phyloP scores from a whole-genome alignment of 1,140 invertebrate species.

The Bemisia tabaci region DNA sequence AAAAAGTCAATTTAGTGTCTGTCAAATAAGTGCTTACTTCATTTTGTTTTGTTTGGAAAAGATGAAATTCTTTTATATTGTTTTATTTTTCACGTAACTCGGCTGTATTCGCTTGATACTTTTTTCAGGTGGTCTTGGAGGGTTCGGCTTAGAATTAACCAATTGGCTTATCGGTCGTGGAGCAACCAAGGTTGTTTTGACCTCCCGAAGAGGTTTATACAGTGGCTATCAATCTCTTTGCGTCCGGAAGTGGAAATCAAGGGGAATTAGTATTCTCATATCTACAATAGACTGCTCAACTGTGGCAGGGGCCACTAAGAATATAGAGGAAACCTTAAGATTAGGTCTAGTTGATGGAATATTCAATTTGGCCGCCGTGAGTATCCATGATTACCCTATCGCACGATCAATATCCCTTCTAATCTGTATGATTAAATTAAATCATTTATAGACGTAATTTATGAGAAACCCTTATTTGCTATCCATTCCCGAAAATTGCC shows the following conservation, averaged over 20 bases:
- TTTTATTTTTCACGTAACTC: too few species aligned
- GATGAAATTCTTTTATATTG: too few species aligned
- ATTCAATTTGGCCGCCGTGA: conserved; percentile 58
- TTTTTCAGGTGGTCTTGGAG: conserved; percentile 34
- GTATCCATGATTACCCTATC: conserved; percentile 15
- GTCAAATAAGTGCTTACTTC: too few species aligned
- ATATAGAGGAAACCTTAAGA: conserved; percentile 40
- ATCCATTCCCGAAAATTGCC: too few species aligned
- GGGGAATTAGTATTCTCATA: conserved; percentile 36
- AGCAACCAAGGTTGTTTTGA: conserved; percentile 59
- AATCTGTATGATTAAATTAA: too few species aligned
- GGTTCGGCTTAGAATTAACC: conserved; percentile 11
- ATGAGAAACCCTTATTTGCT: too few species aligned
- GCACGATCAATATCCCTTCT: too few species aligned
- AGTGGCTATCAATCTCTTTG: conserved; percentile 62
- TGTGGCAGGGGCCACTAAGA: conserved; percentile 32
- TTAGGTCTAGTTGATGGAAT: conserved; percentile 53
- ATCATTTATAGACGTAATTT: too few species aligned
- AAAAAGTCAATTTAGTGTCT: too few species aligned
- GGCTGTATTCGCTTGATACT: conserved; percentile 74
- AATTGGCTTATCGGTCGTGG: conserved; percentile 40
- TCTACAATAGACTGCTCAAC: conserved; percentile 33
- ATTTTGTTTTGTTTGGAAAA: too few species aligned
- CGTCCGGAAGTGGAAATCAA: conserved; percentile 38
- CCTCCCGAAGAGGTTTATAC: conserved; percentile 56